Evolutionary conservation across 2,888 invertebrate genomes (phyloP), one percentile per base, ranked within the genome.

Genomic region (Lepidonotus clava): DNA sequence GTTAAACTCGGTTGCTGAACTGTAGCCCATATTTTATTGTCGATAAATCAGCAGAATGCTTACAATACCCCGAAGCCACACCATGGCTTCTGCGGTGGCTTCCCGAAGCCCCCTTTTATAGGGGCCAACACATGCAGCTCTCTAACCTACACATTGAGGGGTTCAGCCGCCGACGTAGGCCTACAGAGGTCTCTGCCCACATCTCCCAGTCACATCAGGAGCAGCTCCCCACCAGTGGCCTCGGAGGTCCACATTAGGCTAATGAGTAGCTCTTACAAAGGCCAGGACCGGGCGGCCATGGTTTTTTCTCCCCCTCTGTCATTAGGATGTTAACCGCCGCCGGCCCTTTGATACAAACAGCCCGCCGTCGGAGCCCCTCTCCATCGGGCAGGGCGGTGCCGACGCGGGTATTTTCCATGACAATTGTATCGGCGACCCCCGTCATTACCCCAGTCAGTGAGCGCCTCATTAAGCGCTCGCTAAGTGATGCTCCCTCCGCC

Each of bases 321-420:
- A 80, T 80, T 80, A 80, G n/a, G 41, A 46, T 80, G 80, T 80
- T 80, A 80, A 46, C 41, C 51, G 21, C 80, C 80, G 21, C 14
- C 80, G 41, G 46, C 24, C 34, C 51, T 80, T 80, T 80, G 46
- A 80, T 80, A 34, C 46, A 41, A 41, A 41, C 28, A n/a, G 21
- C 24, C 80, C 80, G 46, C 51, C 51, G 11, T 21, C 51, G 11
- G 51, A 11, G n/a, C n/a, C n/a, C n/a, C n/a, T n/a, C n/a, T n/a
- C n/a, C n/a, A n/a, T n/a, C n/a, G n/a, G n/a, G n/a, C 5, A 32
- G 66, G 14, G 66, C 8, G 32, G 28, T 66, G 32, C 66, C 36
- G 71, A n/a, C n/a, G n/a, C n/a, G 71, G 71, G 21, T 71, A 71
- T 71, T 71, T n/a, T 71, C 71, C 71, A 71, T 71, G 36, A 71